These are phyloP conservation scores for Myiozetetes cayanensis DNA, from an alignment of 2,113 vertebrate species.

Conservation along the genomic window DNA sequence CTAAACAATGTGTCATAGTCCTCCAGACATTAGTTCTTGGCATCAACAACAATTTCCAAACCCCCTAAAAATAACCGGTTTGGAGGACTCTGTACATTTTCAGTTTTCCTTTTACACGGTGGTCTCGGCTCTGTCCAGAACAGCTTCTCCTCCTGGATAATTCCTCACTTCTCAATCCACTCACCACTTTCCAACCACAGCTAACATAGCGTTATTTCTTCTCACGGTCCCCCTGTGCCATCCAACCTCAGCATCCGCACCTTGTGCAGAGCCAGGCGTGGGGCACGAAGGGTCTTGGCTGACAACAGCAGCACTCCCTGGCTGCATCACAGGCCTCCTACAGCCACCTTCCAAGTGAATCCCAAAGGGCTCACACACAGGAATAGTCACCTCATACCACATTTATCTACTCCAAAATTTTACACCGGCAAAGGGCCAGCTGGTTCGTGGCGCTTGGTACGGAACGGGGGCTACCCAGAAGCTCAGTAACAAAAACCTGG, in stretches of 20 bases:
- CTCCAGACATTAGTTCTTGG: background rate
- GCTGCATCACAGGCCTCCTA: background rate
- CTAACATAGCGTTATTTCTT: background rate
- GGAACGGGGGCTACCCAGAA: background rate
- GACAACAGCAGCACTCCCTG: background rate
- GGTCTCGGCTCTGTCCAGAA: background rate
- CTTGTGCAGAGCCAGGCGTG: fast-evolving
- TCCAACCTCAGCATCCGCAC: background rate
- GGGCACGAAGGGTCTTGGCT: fast-evolving
- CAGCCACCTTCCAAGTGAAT: background rate
- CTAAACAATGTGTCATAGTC: background rate
- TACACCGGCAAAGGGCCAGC: background rate
- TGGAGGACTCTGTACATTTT: background rate
- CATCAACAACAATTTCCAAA: background rate
- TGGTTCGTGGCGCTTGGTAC: no score
- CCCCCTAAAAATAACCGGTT: background rate
- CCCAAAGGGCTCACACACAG: background rate
- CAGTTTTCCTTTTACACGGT: background rate
- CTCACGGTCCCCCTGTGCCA: fast-evolving
- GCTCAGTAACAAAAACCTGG: fast-evolving
- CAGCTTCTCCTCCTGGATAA: background rate
- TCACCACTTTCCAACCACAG: background rate
- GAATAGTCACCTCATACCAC: background rate
- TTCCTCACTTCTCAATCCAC: background rate
- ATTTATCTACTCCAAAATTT: no score